phyloP scores from a whole-genome alignment of 2,797 vertebrate species.

The Tangara arthus region DNA sequence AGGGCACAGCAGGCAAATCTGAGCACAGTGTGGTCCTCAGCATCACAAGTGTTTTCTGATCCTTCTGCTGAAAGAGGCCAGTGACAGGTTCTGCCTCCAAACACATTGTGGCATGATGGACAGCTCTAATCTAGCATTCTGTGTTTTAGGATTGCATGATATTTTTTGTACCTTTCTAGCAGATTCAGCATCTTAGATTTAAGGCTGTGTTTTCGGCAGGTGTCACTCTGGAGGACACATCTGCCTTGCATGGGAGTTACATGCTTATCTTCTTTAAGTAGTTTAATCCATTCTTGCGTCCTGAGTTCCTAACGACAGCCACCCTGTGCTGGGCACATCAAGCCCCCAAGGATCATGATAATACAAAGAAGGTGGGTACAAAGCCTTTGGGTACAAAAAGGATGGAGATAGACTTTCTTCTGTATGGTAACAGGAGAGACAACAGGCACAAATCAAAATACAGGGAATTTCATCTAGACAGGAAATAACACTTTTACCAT shows the following conservation, averaged over 20 bases:
- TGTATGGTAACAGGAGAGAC: not conserved
- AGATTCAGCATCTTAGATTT: not conserved
- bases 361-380: not conserved
- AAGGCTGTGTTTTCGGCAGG: not conserved
- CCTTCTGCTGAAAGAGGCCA: not conserved
- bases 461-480: not conserved
- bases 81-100: not conserved
- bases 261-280: not conserved
- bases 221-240: not conserved
- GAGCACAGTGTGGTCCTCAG: not conserved
- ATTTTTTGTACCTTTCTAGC: not conserved
- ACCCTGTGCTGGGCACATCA: not conserved
- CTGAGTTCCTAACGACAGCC: not conserved
- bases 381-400: not conserved
- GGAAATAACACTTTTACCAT: not conserved
- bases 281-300: not conserved
- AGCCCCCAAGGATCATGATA: not conserved
- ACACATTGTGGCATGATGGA: not conserved
- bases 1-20: not conserved
- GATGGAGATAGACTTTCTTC: not conserved
- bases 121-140: not conserved
- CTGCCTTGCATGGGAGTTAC: not conserved
- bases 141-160: accelerated
- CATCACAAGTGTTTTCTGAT: not conserved
- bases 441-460: not conserved